Evolutionary conservation across 2,113 vertebrate genomes (phyloP).

Genomic region (Bos javanicus): DNA sequence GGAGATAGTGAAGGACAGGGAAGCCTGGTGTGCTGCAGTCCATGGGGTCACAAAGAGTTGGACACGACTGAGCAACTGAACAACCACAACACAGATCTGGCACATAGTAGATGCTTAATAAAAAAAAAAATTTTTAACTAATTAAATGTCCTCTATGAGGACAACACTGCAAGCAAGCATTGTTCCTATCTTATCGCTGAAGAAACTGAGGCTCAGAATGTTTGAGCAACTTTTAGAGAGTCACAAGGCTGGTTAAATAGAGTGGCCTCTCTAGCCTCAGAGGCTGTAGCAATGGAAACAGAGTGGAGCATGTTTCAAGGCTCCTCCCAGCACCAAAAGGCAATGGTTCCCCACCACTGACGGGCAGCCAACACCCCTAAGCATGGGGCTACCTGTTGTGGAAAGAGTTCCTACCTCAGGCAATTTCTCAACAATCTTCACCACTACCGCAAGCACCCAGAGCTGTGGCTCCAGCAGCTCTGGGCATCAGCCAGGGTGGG

Average conservation of each 20-base stretch:
- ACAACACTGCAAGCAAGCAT: background rate
- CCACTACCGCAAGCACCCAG: background rate
- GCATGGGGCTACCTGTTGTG: background rate
- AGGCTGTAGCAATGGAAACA: background rate
- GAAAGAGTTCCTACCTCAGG: background rate
- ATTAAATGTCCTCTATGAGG: background rate
- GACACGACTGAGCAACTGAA: background rate
- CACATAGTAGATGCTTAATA: background rate
- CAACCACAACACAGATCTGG: background rate
- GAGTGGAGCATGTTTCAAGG: rapidly evolving
- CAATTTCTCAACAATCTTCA: background rate
- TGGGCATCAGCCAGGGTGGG: background rate
- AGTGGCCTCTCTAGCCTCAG: background rate
- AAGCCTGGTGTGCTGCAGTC: background rate
- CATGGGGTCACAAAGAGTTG: background rate
- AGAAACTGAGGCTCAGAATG: background rate
- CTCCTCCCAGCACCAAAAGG: background rate
- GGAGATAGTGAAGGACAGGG: background rate
- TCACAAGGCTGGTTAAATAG: background rate
- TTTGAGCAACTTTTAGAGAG: background rate
- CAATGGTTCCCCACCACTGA: background rate
- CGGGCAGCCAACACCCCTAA: background rate
- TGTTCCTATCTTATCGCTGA: background rate
- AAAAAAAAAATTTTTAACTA: background rate
- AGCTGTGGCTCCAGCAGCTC: background rate